These are phyloP conservation scores for Tachysurus vachellii DNA, from an alignment of 2,113 vertebrate species.

Conservation along the genomic window DNA sequence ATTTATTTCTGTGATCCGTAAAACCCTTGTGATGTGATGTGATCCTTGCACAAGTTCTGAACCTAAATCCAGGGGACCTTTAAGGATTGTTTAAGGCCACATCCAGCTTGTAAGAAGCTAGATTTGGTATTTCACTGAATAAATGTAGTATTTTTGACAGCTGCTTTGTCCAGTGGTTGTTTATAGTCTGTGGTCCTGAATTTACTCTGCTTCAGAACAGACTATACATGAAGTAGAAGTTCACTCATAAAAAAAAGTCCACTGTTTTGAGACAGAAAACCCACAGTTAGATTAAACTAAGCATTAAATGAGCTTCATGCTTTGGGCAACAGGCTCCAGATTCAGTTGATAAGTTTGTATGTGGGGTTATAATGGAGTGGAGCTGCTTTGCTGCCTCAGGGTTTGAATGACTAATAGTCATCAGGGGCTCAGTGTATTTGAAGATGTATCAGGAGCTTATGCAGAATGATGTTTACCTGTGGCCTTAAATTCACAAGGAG, in stretches of 20 bases:
- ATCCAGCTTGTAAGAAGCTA: background rate
- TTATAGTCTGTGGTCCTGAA: background rate
- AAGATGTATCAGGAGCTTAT: background rate
- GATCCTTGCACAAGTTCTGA: background rate
- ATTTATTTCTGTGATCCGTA: background rate
- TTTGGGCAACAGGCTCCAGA: background rate
- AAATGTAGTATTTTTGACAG: slow-evolving; percentile 5
- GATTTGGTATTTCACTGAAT: background rate
- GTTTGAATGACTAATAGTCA: background rate
- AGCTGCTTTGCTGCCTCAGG: background rate
- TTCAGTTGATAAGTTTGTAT: background rate
- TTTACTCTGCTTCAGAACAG: background rate
- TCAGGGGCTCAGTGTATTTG: background rate
- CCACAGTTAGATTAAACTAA: background rate
- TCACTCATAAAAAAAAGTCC: background rate
- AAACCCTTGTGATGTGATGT: background rate
- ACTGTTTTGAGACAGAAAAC: background rate
- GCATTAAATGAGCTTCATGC: background rate
- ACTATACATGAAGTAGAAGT: background rate
- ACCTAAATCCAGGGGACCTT: background rate
- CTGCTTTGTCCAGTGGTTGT: background rate
- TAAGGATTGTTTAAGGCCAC: background rate
- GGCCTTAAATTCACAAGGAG: background rate
- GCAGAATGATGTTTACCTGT: background rate
- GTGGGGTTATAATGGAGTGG: background rate